Conservation (phyloP, 2,113 vertebrate species). For the Ciconia boyciana region DNA sequence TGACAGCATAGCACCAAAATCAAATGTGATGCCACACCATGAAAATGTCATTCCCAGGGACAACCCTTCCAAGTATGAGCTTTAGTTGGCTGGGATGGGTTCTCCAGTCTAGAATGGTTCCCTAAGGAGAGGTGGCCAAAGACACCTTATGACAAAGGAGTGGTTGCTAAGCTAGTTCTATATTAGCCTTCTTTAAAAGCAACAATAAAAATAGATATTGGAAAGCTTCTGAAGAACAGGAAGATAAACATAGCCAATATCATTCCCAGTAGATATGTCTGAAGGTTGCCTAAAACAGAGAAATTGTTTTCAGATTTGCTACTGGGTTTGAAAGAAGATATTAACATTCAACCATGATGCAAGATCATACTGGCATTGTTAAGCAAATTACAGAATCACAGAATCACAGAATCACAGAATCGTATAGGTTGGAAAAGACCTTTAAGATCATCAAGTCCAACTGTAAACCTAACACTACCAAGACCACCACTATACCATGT, state of each 20-base stretch:
- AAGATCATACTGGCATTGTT: neutral
- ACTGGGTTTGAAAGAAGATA: neutral
- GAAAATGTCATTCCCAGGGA: neutral
- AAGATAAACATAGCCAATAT: neutral
- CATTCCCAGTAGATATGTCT: neutral
- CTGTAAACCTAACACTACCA: too few species aligned
- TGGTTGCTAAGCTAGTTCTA: neutral
- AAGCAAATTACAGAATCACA: neutral
- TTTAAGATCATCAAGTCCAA: too few species aligned
- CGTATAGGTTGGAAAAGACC: too few species aligned
- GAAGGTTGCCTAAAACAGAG: neutral
- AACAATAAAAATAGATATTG: neutral
- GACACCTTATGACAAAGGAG: neutral
- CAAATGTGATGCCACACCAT: neutral
- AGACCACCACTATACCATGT: too few species aligned
- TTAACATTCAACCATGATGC: neutral
- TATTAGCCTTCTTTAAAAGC: neutral
- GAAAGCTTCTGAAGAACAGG: neutral
- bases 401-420: too few species aligned
- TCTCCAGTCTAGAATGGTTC: neutral
- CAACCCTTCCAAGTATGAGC: neutral
- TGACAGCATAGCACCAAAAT: neutral
- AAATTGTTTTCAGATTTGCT: neutral
- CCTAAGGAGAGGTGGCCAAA: neutral
- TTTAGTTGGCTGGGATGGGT: neutral